phyloP scores from a whole-genome alignment of 2,113 vertebrate species.

The Sardina pilchardus region DNA sequence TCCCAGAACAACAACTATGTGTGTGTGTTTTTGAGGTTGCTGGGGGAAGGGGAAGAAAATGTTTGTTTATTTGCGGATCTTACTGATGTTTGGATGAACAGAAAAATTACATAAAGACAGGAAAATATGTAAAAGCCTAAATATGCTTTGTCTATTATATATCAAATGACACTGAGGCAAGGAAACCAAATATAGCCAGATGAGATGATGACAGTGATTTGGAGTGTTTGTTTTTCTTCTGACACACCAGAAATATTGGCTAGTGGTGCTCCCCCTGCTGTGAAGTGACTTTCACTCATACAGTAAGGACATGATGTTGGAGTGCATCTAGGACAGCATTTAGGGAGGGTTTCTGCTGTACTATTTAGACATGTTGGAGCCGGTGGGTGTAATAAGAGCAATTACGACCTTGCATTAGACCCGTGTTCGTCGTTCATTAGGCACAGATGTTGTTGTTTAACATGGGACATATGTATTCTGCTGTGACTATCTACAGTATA shows the following conservation, averaged over 20 bases:
- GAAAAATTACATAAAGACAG: neutral
- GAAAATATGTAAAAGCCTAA: neutral
- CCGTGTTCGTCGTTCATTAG: neutral
- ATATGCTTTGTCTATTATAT: neutral
- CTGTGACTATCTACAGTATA: constrained; percentile 21
- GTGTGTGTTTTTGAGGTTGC: neutral
- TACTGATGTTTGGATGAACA: neutral
- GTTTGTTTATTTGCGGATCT: neutral
- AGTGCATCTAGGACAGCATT: neutral
- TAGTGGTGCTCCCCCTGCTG: constrained; percentile 5
- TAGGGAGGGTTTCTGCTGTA: neutral
- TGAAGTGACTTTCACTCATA: constrained; percentile 8
- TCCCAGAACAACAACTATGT: neutral
- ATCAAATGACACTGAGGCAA: neutral
- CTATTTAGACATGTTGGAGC: neutral
- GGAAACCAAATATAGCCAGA: neutral
- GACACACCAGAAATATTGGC: neutral
- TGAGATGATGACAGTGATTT: neutral
- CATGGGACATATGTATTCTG: constrained; percentile 21
- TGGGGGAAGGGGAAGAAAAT: neutral
- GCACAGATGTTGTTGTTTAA: neutral
- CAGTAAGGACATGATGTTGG: neutral
- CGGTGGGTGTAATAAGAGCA: neutral
- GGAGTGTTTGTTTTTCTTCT: neutral
- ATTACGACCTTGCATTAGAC: neutral